These are phyloP conservation scores for Callimorpha dominula DNA, from an alignment of 2,888 invertebrate species.

Conservation along the genomic window DNA sequence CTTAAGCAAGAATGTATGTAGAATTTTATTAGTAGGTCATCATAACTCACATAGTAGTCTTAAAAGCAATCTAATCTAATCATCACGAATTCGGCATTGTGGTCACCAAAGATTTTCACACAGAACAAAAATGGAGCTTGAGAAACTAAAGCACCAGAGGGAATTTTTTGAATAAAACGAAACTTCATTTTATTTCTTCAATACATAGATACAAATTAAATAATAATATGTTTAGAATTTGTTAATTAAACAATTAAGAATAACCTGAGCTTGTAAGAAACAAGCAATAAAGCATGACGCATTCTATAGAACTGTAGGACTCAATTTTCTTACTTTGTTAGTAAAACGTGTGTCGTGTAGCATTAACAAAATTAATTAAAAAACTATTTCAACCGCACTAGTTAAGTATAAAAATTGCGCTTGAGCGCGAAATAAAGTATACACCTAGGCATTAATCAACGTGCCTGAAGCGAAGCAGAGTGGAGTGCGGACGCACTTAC, in stretches of 20 bases:
- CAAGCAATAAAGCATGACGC: no score
- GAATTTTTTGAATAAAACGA: no score
- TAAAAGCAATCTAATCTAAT: background rate
- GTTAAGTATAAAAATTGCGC: conserved; percentile 40
- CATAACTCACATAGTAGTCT: no score
- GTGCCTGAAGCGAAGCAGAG: conserved; percentile 43
- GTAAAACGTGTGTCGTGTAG: background rate
- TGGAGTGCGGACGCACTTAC: conserved; percentile 59
- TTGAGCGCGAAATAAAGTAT: conserved; percentile 47
- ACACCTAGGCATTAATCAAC: conserved; percentile 54
- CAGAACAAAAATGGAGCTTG: background rate
- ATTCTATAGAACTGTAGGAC: no score
- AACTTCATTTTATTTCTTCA: no score
- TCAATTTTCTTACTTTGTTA: background rate
- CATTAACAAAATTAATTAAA: conserved; percentile 16
- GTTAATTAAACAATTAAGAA: no score
- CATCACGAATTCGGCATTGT: background rate
- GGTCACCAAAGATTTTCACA: background rate
- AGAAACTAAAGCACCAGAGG: background rate
- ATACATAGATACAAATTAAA: no score
- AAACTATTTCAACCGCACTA: conserved; percentile 13
- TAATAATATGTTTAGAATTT: no score
- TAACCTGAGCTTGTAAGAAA: no score
- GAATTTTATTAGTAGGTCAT: background rate
- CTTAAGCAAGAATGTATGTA: background rate